Evolutionary conservation across 2,797 vertebrate species (phyloP).

Genomic region (Tragelaphus oryx): DNA sequence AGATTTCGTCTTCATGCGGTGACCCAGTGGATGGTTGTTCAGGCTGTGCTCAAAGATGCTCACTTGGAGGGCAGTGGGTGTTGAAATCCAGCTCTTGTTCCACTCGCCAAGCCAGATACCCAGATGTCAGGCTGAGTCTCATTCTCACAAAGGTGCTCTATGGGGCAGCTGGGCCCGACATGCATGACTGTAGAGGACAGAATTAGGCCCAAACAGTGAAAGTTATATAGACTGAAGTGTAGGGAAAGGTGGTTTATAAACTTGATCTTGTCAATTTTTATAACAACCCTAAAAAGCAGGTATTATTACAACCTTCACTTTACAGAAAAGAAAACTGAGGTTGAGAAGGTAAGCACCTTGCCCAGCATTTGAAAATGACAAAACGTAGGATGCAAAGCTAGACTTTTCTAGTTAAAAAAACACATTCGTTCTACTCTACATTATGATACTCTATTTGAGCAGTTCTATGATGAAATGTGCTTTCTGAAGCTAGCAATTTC

Average conservation of each 20-base stretch:
- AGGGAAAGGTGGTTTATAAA: neutral
- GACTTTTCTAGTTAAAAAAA: neutral
- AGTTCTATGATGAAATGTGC: neutral
- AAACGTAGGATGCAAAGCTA: neutral
- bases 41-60: neutral
- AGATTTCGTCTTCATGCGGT: neutral
- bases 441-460: neutral
- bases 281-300: neutral
- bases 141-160: neutral
- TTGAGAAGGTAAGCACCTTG: neutral
- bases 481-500: slow-evolving; percentile 18
- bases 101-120: neutral
- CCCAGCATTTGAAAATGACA: neutral
- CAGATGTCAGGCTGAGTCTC: neutral
- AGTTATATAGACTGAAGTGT: neutral
- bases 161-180: neutral
- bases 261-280: neutral
- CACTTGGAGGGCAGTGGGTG: neutral
- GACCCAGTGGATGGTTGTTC: neutral
- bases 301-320: neutral
- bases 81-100: neutral
- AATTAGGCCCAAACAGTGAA: neutral
- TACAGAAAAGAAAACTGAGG: neutral
- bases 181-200: neutral
- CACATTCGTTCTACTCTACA: neutral